These are phyloP conservation scores for Entosphenus tridentatus DNA, from an alignment of 2,113 vertebrate genomes.

Conservation along the genomic window DNA sequence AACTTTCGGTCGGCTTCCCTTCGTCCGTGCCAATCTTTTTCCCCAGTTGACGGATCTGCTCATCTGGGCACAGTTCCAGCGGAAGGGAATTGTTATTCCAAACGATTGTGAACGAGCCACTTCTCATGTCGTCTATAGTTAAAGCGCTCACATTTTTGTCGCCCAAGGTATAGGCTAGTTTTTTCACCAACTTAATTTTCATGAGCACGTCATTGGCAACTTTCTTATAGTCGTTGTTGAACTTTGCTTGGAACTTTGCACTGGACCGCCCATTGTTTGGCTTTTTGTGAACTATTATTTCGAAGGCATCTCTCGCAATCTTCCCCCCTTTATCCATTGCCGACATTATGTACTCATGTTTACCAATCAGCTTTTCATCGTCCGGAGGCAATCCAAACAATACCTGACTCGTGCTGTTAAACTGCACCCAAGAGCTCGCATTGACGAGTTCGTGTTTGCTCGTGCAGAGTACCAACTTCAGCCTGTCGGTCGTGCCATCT, in stretches of 20 bases:
- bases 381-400: conserved; percentile 50
- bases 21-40: conserved; percentile 42
- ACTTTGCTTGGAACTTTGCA: conserved; percentile 47
- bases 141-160: conserved; percentile 74
- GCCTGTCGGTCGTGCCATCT: conserved; percentile 70
- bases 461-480: conserved; percentile 54
- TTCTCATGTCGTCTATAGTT: conserved; percentile 46
- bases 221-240: conserved; percentile 40
- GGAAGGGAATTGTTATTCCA: conserved; percentile 80
- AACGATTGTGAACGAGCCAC: conserved; percentile 61
- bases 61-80: conserved; percentile 49
- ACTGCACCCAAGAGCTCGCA: conserved; percentile 73
- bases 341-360: conserved; percentile 72
- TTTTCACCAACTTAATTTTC: conserved; percentile 69
- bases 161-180: conserved; percentile 52
- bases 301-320: conserved; percentile 62
- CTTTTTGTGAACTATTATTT: conserved; percentile 57
- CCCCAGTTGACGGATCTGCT: conserved; percentile 45
- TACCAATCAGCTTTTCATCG: conserved; percentile 40
- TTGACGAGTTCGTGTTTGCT: conserved; percentile 40
- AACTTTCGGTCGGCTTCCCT: conserved; percentile 32
- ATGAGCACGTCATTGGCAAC: conserved; percentile 47
- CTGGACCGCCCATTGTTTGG: conserved; percentile 41
- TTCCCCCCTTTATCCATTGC: conserved; percentile 68
- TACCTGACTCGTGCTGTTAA: conserved; percentile 81